Conservation (phyloP, 1,140 invertebrate genomes). For the Drosophila lini region DNA sequence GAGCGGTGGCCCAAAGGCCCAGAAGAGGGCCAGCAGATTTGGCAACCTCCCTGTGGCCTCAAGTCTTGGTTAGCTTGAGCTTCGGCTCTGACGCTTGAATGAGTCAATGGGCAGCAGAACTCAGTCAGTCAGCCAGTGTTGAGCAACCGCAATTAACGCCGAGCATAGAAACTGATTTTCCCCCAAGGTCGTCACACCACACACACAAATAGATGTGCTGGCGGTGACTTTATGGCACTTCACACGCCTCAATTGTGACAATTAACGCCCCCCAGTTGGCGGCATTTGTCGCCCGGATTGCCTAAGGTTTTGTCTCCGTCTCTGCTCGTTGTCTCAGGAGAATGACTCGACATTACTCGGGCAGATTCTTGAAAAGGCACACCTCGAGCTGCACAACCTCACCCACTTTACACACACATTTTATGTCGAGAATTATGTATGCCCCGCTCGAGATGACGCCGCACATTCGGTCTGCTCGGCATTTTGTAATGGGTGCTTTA, state of each 20-base stretch:
- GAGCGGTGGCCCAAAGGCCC: constrained; percentile 12
- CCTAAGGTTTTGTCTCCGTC: constrained; percentile 23
- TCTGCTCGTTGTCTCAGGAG: constrained; percentile 20
- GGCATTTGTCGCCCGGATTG: constrained; percentile 35
- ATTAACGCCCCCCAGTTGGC: constrained; percentile 59
- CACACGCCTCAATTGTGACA: constrained; percentile 81
- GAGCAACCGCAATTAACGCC: constrained; percentile 65
- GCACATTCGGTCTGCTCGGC: constrained; percentile 45
- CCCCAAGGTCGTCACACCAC: constrained; percentile 63
- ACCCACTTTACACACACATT: constrained; percentile 48
- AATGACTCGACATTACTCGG: constrained; percentile 71
- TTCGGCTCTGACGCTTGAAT: constrained; percentile 34
- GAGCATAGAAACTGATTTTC: constrained; percentile 40
- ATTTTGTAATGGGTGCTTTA: constrained; percentile 49
- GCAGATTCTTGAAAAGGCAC: constrained; percentile 58
- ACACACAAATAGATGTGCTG: constrained; percentile 42
- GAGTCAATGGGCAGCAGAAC: constrained; percentile 56
- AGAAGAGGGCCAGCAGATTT: constrained; percentile 52
- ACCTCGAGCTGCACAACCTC: constrained; percentile 42
- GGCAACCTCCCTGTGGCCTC: constrained; percentile 43
- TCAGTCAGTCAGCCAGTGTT: constrained; percentile 50
- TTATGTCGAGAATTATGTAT: constrained; percentile 54
- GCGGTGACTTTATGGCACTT: constrained; percentile 52
- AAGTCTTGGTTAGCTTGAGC: neutral
- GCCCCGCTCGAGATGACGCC: constrained; percentile 55